Base-by-base conservation (phyloP, 2,113 vertebrate species). In the Mola mola region DNA sequence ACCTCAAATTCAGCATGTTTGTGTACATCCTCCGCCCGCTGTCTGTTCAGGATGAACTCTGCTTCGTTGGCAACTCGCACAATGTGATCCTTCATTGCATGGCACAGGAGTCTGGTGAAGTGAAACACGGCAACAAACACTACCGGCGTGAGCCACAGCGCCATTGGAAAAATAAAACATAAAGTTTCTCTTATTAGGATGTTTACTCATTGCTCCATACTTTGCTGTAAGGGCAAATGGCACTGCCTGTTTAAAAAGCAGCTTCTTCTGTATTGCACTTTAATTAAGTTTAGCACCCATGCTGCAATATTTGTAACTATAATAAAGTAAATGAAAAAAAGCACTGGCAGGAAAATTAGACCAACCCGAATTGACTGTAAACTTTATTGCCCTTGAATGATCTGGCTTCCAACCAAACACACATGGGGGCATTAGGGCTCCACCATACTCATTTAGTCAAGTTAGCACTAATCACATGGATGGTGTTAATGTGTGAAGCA, bases 1-100 rank as follows among this genome's bases (percentile, higher is more conserved):
- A 99, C 97, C 96, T 99, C 97, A 71, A 99, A 99, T 79, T 99
- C 97, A 0, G 97, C 97, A 0, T 99, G 97, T 53, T 99, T 99
- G 88, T 99, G 97, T 2, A 99, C 97, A 72, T 99, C 97, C 83
- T 99, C 97, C 0, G 97, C 97, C 70, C 97, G 91, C 82, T 99
- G 97, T 65, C 97, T 89, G 88, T 99, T 99, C 68, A 99, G 91
- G 88, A 99, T 99, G 82, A 99, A 99, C 86, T 99, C 97, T 0
- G 97, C 97, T 82, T 99, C 97, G 28, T 99, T 99, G 60, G 97
- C 97, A 1, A 99, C 97, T 20, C 97, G 95, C 15, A 99, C 97
- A 52, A 99, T 99, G 40, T 99, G 97, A 78, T 99, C 97, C 82
- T 99, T 99, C 97, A 99, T 99, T 56, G 97, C 97, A 53, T 99